Evolutionary conservation across 2,888 invertebrate genomes (phyloP).

Genomic region (Sussaba pulchella): DNA sequence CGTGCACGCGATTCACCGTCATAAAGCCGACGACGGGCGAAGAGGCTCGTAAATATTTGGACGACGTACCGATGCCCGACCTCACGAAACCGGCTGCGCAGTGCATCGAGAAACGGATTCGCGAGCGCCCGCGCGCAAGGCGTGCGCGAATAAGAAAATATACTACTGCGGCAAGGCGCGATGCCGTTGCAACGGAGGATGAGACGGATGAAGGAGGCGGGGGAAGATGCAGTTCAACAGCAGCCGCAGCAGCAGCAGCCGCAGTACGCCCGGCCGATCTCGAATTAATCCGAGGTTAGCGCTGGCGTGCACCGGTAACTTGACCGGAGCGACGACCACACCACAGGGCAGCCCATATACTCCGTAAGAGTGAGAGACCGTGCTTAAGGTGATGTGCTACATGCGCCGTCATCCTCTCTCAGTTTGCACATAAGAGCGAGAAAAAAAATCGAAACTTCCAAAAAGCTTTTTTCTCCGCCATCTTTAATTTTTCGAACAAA

Average conservation of each 20-base stretch:
- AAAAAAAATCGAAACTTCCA: too few species aligned
- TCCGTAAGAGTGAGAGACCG: too few species aligned
- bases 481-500: too few species aligned
- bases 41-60: slow-evolving; percentile 77
- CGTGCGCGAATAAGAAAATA: slow-evolving; percentile 28
- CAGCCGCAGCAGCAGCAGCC: slow-evolving; percentile 26
- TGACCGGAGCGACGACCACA: slow-evolving; percentile 76
- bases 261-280: slow-evolving; percentile 72
- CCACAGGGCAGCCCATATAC: slow-evolving; percentile 66
- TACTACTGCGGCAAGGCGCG: slow-evolving; percentile 27
- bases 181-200: slow-evolving; percentile 17
- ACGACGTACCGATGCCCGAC: slow-evolving; percentile 74
- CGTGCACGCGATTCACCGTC: slow-evolving; percentile 69
- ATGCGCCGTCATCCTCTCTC: too few species aligned
- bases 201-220: background rate
- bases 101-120: background rate
- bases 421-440: too few species aligned
- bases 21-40: slow-evolving; percentile 70
- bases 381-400: too few species aligned
- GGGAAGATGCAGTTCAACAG: slow-evolving; percentile 19
- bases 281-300: slow-evolving; percentile 81
- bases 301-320: slow-evolving; percentile 77
- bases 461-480: too few species aligned
- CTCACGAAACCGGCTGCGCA: slow-evolving; percentile 64
- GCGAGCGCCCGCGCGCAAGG: slow-evolving; percentile 21